These are phyloP conservation scores for Pongo abelii DNA, from an alignment of 2,113 vertebrate species.

Conservation along the genomic window DNA sequence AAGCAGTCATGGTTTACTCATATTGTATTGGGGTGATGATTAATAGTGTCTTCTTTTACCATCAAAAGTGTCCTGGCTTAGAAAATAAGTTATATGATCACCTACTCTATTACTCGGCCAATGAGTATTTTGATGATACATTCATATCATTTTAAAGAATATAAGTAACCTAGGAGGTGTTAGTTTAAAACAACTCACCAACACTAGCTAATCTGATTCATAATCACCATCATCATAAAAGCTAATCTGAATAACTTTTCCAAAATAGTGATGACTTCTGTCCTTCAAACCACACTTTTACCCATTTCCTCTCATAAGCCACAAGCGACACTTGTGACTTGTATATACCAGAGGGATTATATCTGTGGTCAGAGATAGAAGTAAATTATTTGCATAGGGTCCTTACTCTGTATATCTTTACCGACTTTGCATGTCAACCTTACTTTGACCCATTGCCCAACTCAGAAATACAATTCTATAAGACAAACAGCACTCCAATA, in stretches of 20 bases:
- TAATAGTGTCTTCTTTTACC: background rate
- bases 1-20: background rate
- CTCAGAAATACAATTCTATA: background rate
- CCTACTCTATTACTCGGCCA: background rate
- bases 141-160: background rate
- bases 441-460: background rate
- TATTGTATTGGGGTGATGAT: background rate
- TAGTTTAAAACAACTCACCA: background rate
- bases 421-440: background rate
- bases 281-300: background rate
- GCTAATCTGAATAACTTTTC: background rate
- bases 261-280: background rate
- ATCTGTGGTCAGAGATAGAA: background rate
- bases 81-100: background rate
- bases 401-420: no score
- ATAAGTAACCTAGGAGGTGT: background rate
- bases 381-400: background rate
- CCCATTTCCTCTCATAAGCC: background rate
- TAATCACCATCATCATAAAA: background rate
- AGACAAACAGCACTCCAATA: background rate
- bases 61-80: background rate
- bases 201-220: background rate
- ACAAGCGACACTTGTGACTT: background rate
- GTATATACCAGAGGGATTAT: background rate
- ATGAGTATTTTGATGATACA: background rate